Base-by-base conservation (phyloP, 2,797 vertebrate species). In the Lithobates sylvaticus region DNA sequence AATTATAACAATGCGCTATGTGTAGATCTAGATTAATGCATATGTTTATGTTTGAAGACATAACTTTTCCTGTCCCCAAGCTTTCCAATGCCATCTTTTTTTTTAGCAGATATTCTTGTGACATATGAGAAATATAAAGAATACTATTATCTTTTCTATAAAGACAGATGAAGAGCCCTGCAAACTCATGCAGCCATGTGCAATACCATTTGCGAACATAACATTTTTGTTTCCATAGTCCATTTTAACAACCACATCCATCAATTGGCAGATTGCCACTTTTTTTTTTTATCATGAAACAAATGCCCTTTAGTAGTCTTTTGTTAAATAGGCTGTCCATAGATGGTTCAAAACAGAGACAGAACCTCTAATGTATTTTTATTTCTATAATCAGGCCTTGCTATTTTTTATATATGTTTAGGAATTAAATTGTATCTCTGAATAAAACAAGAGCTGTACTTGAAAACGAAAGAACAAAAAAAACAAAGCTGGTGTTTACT, bases 401-500 rank as follows among this genome's bases (percentile, higher is more conserved):
- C 16, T 74, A 76, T 9, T 88, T 44, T 36, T 77, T 86, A 18
- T 54, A 15, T 54, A 18, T 61, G 80, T 87, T 34, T 34, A 47
- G n/a, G 13, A 78, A 86, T 88, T 26, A 5, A 64, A 76, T 87
- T 32, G 47, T 86, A 73, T 75, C 13, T 67, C 39, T n/a, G 7
- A 32, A 10, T 21, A 81, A 64, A 26, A 10, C 21, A 67, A 78
- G 42, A 64, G 89, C 74, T 90, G 84, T 78, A 86, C 89, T 91
- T 90, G 88, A 83, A 88, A 50, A 81, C 13, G 10, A 61, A 36
- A 36, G 6, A 36, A 36, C 6, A 18, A 23, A 58, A 71, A 39
- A 54, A 15, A 15, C 54, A 89, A 36, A 89, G 91, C 86, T 88
- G 92, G 92, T 90, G 89, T 81, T 86, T 91, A 79, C 76, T 88